Base-by-base conservation (phyloP, 1,140 invertebrate species). In the Calosoma granatense region DNA sequence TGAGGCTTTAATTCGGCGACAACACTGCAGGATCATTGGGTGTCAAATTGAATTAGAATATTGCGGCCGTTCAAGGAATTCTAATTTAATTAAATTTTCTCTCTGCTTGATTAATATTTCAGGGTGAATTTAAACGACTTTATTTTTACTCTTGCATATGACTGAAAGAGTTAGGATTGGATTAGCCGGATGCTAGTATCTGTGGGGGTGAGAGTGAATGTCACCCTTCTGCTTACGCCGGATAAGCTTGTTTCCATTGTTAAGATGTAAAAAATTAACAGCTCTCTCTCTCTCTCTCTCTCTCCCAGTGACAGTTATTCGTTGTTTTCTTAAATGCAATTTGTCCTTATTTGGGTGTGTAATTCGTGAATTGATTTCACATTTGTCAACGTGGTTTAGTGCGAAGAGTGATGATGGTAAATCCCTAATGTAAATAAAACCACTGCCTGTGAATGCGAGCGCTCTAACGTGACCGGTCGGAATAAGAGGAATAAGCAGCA, bases 351-450 rank as follows among this genome's bases (percentile, higher is more conserved):
- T 47, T 47, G 41, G 4, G 26, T 30, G 26, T 17, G 15, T 47
- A 17, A 6, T 47, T 9, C 41, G 3, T 17, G 41, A 47, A 47
- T 47, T 47, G 41, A 47, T 47, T 47, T 47, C 41, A 47, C 41
- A 47, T 17, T 47, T 47, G 41, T 47, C 41, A 11, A 4, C 9
- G 41, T 47, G 41, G 41, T 12, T 47, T 47, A 47, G 17, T 17
- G 15, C 6, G 41, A 47, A 47, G 41, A 47, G 41, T 17, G 15
- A 47, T 47, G 41, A 47, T 17, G 41, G 41, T 17, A 17, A 47
- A 47, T 47, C 41, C 41, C 6, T 11, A 47, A n/a, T 9, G 41
- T 47, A 47, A 47, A 47, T 47, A 47, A 47, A 47, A 47, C 41
- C 41, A 47, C 41, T 9, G 41, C 3, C 41, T 14, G 4, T 4